These are phyloP conservation scores for Riparia riparia DNA, from an alignment of 2,113 vertebrate genomes.

Conservation along the genomic window DNA sequence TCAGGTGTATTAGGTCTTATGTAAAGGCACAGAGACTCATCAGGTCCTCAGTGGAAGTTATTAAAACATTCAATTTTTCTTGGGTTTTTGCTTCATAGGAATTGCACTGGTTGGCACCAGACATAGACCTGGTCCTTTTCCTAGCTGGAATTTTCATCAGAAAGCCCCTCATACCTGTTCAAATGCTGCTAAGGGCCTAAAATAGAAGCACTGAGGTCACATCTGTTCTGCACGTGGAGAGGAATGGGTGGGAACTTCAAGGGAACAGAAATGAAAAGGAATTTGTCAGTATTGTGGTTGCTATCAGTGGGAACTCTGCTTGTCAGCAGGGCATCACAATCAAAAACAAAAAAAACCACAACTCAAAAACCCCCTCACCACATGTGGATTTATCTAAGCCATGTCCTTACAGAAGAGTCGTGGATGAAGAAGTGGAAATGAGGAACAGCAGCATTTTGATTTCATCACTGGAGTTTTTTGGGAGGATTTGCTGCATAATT, in stretches of 20 bases:
- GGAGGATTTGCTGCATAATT: background rate
- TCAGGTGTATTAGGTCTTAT: background rate
- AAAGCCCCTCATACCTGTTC: background rate
- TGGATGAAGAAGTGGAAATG: background rate
- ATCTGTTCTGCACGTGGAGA: background rate
- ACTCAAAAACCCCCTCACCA: background rate
- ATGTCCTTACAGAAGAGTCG: background rate
- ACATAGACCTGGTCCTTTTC: background rate
- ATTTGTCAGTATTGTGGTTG: background rate
- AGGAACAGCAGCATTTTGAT: rapidly evolving
- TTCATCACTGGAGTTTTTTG: background rate
- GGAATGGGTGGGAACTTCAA: background rate
- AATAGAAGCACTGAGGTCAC: background rate
- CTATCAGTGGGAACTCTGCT: background rate
- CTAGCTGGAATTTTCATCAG: background rate
- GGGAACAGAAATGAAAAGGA: background rate
- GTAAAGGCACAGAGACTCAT: background rate
- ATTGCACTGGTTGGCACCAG: background rate
- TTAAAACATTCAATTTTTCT: background rate
- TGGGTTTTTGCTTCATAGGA: background rate
- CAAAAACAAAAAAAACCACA: background rate
- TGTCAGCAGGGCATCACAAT: background rate
- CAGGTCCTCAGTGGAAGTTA: background rate
- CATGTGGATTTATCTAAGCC: background rate
- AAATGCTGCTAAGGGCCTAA: background rate